Conservation (phyloP, 2,113 vertebrate genomes). For the Aspiorhynchus laticeps region DNA sequence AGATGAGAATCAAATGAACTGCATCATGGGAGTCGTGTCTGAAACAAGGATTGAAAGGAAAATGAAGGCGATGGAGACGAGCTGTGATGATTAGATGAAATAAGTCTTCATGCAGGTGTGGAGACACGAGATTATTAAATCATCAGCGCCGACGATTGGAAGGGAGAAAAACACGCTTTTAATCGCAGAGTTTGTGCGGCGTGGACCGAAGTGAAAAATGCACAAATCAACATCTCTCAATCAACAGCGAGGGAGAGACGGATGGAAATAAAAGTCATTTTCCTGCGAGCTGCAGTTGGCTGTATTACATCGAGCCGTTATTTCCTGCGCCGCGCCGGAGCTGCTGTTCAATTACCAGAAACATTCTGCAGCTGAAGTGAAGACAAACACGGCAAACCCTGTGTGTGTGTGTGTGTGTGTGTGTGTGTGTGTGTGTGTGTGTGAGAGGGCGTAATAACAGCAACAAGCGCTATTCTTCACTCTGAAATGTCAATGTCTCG, state of each 20-base stretch:
- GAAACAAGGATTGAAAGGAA: not conserved
- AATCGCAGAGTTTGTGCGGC: not conserved
- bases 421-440: not conserved
- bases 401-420: not conserved
- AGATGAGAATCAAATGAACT: not conserved
- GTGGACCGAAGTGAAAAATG: not conserved
- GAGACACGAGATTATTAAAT: not conserved
- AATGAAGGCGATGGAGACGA: not conserved
- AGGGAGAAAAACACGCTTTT: not conserved
- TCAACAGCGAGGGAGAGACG: not conserved
- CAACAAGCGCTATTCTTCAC: constrained; percentile 54
- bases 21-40: not conserved
- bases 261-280: constrained; percentile 63
- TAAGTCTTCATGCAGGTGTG: not conserved
- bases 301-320: constrained; percentile 68
- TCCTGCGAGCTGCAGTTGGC: constrained; percentile 56
- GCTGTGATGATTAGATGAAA: not conserved
- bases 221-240: constrained; percentile 26
- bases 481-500: constrained; percentile 72
- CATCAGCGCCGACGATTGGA: not conserved
- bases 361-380: constrained; percentile 59
- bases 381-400: constrained; percentile 17
- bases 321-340: constrained; percentile 66
- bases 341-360: constrained; percentile 79
- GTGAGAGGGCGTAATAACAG: constrained; percentile 28